Percentiles rank a stretch among this genome's conserved stretches.
These are phyloP conservation scores for Ranitomeya variabilis DNA, from an alignment of 2,113 vertebrate species.

Conservation along the genomic window DNA sequence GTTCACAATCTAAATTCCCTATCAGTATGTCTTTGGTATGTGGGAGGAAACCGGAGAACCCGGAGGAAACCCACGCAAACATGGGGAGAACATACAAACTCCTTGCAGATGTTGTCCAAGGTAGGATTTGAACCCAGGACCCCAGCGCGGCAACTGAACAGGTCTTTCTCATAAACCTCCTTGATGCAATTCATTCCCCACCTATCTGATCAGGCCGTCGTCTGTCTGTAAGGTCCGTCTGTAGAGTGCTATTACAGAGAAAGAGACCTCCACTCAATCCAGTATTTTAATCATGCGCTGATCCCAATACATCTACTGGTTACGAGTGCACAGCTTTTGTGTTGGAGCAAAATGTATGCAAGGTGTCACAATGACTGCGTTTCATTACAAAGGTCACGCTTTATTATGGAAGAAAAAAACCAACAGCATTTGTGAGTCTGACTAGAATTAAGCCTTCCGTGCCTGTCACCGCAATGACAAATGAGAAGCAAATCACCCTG, in stretches of 20 bases:
- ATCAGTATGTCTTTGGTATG: too few relatives aligned
- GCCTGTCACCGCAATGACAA: slow-evolving; percentile 48
- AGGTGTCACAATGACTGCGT: slow-evolving; percentile 48
- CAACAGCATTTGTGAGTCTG: slow-evolving; percentile 39
- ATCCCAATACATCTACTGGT: slow-evolving; percentile 24
- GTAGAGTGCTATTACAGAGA: background rate
- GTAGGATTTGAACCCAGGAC: too few relatives aligned
- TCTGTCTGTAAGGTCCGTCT: background rate
- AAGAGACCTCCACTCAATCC: background rate
- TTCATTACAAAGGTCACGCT: slow-evolving; percentile 49
- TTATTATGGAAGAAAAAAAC: slow-evolving; percentile 44
- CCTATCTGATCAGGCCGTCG: background rate
- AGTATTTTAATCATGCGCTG: slow-evolving; percentile 32
- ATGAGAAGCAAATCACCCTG: slow-evolving; percentile 53
- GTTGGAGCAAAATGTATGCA: slow-evolving; percentile 36
- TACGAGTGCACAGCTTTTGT: slow-evolving; percentile 9
- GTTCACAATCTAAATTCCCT: too few relatives aligned
- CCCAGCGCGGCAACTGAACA: too few relatives aligned
- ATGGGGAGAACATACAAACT: too few relatives aligned
- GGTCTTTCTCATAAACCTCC: background rate
- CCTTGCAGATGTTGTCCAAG: too few relatives aligned
- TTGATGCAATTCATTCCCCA: background rate
- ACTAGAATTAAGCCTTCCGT: slow-evolving; percentile 48
- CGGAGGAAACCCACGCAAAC: too few relatives aligned
- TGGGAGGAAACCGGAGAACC: too few relatives aligned